A percentile compares a stretch with the other conserved stretches of the same genome.
These are phyloP conservation scores for Empis livida DNA, from an alignment of 2,888 invertebrate species.

Conservation along the genomic window DNA sequence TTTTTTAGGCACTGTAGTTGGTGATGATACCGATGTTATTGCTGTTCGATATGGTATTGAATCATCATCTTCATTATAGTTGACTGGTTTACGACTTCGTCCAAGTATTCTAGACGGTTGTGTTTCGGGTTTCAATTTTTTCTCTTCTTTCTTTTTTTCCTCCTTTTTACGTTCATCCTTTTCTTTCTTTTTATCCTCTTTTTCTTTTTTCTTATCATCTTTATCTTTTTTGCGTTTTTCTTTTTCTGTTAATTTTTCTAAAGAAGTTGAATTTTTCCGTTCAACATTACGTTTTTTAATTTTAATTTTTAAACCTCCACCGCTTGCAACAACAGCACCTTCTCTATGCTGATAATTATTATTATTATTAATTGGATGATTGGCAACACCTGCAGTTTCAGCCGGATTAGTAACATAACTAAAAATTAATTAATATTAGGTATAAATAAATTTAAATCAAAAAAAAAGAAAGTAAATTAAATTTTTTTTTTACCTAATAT, in stretches of 20 bases:
- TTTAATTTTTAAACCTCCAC: not conserved
- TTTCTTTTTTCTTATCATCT: conserved; percentile 8
- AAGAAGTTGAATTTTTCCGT: conserved; percentile 25
- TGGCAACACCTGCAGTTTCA: too few relatives aligned
- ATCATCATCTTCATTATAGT: conserved; percentile 47
- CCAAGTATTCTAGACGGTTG: conserved; percentile 30
- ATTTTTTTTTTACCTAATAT: conserved; percentile 8
- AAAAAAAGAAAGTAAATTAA: too few relatives aligned
- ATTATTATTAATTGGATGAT: too few relatives aligned
- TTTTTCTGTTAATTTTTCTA: conserved; percentile 21
- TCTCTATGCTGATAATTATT: too few relatives aligned
- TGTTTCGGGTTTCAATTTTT: conserved; percentile 30
- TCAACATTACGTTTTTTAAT: conserved; percentile 16
- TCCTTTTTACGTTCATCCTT: conserved; percentile 13
- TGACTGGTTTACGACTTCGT: conserved; percentile 47
- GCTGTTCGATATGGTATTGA: not conserved
- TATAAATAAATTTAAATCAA: too few relatives aligned
- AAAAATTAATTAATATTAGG: too few relatives aligned
- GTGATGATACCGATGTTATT: not conserved
- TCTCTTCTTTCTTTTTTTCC: conserved; percentile 30
- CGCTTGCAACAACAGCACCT: too few relatives aligned
- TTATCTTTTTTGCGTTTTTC: conserved; percentile 16
- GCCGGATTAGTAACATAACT: too few relatives aligned
- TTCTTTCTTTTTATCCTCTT: conserved; percentile 23
- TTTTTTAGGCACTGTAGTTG: conserved; percentile 34